These are phyloP conservation scores for Drosophila lowei DNA, from an alignment of 1,140 invertebrate genomes.

Conservation along the genomic window DNA sequence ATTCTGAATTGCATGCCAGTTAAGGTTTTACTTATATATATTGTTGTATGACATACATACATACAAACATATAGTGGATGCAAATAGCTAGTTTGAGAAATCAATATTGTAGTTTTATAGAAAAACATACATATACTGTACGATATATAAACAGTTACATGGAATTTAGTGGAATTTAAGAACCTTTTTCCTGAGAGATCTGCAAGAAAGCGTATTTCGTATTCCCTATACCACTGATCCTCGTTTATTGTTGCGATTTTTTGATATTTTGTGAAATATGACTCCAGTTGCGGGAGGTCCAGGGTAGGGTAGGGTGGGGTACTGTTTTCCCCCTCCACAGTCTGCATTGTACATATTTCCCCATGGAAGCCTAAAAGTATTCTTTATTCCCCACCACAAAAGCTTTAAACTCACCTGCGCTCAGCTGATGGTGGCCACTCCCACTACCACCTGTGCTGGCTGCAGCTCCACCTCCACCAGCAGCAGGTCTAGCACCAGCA, in stretches of 20 bases:
- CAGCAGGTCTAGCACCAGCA: not conserved
- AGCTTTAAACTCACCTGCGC: constrained; percentile 64
- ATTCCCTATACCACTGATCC: not conserved
- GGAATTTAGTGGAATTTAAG: too few species aligned
- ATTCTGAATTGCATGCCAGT: not conserved
- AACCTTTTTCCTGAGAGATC: too few species aligned
- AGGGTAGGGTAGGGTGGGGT: not conserved
- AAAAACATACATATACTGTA: too few species aligned
- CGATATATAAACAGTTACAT: too few species aligned
- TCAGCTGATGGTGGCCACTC: too few species aligned
- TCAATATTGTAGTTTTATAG: too few species aligned
- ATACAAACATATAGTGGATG: too few species aligned
- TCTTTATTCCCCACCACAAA: constrained; percentile 31
- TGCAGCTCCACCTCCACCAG: constrained; percentile 1
- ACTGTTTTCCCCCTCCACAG: constrained; percentile 10
- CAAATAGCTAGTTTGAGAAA: too few species aligned
- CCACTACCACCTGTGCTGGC: constrained; percentile 23
- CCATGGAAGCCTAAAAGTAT: constrained; percentile 67
- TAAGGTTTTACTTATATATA: too few species aligned
- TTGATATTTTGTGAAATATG: constrained; percentile 51
- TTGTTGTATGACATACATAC: too few species aligned
- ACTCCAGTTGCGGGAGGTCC: constrained; percentile 8
- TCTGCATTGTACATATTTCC: constrained; percentile 29
- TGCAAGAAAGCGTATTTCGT: not conserved
- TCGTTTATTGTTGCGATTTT: constrained; percentile 55